phyloP scores from a whole-genome alignment of 2,113 vertebrate genomes.

The Paramisgurnus dabryanus region DNA sequence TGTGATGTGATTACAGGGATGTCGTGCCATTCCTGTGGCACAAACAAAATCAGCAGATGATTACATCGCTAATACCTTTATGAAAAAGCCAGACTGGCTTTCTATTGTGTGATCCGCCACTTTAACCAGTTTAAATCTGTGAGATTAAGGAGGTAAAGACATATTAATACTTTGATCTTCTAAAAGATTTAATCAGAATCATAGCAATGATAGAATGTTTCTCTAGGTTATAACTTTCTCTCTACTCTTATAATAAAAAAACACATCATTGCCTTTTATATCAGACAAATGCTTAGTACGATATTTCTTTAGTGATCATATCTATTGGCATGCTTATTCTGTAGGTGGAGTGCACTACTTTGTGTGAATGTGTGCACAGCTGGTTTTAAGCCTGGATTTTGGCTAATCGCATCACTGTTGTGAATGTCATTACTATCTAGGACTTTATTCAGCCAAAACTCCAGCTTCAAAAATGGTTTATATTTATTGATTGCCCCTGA shows the following conservation, averaged over 20 bases:
- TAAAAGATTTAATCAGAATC: slow-evolving; percentile 71
- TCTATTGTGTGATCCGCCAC: slow-evolving; percentile 69
- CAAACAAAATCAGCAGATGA: slow-evolving; percentile 62
- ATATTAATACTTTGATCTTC: slow-evolving; percentile 72
- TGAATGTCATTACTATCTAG: slow-evolving; percentile 2
- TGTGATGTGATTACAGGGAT: slow-evolving; percentile 63
- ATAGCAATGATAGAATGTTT: slow-evolving; percentile 45
- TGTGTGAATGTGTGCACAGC: slow-evolving; percentile 7
- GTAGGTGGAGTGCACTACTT: neutral
- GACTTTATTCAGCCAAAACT: slow-evolving; percentile 26
- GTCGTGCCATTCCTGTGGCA: slow-evolving; percentile 58
- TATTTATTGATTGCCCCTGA: slow-evolving; percentile 50
- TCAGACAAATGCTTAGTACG: neutral
- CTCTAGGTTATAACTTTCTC: neutral
- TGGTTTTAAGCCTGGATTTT: slow-evolving; percentile 21
- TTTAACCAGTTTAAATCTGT: slow-evolving; percentile 66
- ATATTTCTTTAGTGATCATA: neutral
- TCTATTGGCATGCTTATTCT: neutral
- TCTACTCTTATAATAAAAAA: neutral
- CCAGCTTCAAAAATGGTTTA: neutral
- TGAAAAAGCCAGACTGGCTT: slow-evolving; percentile 64
- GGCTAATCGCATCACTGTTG: slow-evolving; percentile 3
- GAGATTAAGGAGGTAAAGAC: slow-evolving; percentile 70
- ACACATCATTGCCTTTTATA: neutral
- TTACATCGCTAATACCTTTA: slow-evolving; percentile 75